Conservation (phyloP, 1,140 invertebrate genomes). For the Platorchestia sp. region DNA sequence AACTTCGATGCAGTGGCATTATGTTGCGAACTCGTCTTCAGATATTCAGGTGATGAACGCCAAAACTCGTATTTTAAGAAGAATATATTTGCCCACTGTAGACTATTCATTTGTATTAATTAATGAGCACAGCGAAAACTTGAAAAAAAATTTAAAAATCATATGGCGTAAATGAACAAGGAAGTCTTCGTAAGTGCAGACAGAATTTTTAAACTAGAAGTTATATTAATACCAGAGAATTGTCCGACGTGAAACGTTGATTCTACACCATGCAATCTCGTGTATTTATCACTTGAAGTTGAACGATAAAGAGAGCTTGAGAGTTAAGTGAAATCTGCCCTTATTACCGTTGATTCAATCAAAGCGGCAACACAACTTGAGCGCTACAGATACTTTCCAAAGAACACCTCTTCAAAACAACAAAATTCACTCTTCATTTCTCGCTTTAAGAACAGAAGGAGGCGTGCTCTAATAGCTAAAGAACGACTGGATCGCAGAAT, state of each 20-base stretch:
- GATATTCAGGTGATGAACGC: too few relatives aligned
- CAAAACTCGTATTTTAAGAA: too few relatives aligned
- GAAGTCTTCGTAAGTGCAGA: background rate
- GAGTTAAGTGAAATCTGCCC: background rate
- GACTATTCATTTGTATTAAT: too few relatives aligned
- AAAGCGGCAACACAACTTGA: background rate
- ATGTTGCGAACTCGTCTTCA: too few relatives aligned
- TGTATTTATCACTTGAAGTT: too few relatives aligned
- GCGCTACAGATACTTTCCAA: background rate
- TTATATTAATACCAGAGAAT: background rate
- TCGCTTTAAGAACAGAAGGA: background rate
- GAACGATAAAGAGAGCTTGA: background rate
- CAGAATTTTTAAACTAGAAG: background rate
- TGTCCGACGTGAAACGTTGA: too few relatives aligned
- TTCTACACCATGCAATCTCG: too few relatives aligned
- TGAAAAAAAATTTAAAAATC: background rate
- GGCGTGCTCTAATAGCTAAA: constrained; percentile 26
- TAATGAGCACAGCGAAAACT: background rate
- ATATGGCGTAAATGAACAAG: background rate
- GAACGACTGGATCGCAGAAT: background rate
- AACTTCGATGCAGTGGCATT: too few relatives aligned
- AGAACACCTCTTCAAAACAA: background rate
- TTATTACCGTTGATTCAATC: background rate
- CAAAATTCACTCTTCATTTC: background rate
- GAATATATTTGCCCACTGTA: too few relatives aligned